Evolutionary conservation across 2,797 vertebrate genomes (phyloP), one percentile per base, ranked within the genome.

Genomic region (Anabacerthia variegaticeps): DNA sequence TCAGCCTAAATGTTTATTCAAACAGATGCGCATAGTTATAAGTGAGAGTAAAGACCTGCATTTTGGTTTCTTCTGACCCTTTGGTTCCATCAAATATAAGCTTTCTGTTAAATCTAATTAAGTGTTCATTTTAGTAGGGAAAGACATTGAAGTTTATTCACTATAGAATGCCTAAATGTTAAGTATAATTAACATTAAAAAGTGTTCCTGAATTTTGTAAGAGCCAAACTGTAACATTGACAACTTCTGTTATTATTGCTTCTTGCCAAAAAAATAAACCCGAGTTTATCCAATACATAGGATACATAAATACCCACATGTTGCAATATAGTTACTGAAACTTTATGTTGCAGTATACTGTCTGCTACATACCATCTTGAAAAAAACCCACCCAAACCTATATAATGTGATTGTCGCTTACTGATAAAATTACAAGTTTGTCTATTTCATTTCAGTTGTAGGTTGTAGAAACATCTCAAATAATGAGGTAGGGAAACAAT

Each of bases 401-500:
- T 43, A 17, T 27, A 37, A 27, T 27, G 15, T 26, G 12, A 6
- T 28, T 78, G 11, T 86, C 2, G 26, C 49, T 59, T 76, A 30
- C 18, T 72, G 52, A 56, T 69, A 73, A 55, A 78, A 66, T 66
- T 58, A 37, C 14, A 32, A n/a, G 15, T 73, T 89, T 63, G n/a
- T 85, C 30, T 48, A 19, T 66, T 90, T 88, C 2, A n/a, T 41
- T 69, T 39, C 13, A 62, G 4, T 36, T 86, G 13, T 56, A 77
- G 44, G 48, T 28, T 72, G 32, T 66, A 65, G 56, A 81, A 77
- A 30, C 32, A 7, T 82, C 5, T 4, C 46, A 74, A 51, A 79
- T 69, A 95, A 89, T 65, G 66, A 92, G 14, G 26, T 61, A 88
- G 58, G 23, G n/a, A 94, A 93, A 92, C 68, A 74, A 95, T 96